Conservation (phyloP, 2,888 invertebrate species). For the Melinaea marsaeus region DNA sequence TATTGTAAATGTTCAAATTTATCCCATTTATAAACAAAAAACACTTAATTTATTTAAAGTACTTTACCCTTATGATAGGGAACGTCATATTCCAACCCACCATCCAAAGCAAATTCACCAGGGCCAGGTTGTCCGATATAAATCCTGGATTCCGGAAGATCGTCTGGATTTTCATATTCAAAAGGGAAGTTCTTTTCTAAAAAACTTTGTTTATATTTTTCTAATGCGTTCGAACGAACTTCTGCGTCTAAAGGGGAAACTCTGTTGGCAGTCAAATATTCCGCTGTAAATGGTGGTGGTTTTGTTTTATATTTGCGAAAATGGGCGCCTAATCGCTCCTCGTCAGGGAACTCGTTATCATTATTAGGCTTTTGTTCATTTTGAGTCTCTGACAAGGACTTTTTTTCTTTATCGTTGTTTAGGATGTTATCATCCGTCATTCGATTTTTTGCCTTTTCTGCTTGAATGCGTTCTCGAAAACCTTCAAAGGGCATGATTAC, state of each 20-base stretch:
- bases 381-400: slow-evolving; percentile 56
- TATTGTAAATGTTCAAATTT: slow-evolving; percentile 36
- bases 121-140: slow-evolving; percentile 75
- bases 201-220: slow-evolving; percentile 70
- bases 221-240: slow-evolving; percentile 63
- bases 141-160: slow-evolving; percentile 75
- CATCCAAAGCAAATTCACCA: slow-evolving; percentile 62
- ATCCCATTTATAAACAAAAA: slow-evolving; percentile 7
- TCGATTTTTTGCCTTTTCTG: slow-evolving; percentile 44
- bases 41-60: neutral
- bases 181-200: slow-evolving; percentile 70
- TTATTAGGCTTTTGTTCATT: slow-evolving; percentile 39
- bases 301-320: slow-evolving; percentile 64
- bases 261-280: slow-evolving; percentile 63
- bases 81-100: slow-evolving; percentile 66
- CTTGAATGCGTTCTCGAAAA: slow-evolving; percentile 65
- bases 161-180: slow-evolving; percentile 68
- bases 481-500: slow-evolving; percentile 65
- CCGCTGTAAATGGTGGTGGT: slow-evolving; percentile 60
- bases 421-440: slow-evolving; percentile 37
- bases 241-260: slow-evolving; percentile 66
- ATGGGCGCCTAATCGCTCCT: slow-evolving; percentile 73
- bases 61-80: slow-evolving; percentile 59
- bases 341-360: slow-evolving; percentile 55
- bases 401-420: slow-evolving; percentile 59